Evolutionary conservation across 1,140 invertebrate species (phyloP).

Genomic region (Parapsyche elsis): DNA sequence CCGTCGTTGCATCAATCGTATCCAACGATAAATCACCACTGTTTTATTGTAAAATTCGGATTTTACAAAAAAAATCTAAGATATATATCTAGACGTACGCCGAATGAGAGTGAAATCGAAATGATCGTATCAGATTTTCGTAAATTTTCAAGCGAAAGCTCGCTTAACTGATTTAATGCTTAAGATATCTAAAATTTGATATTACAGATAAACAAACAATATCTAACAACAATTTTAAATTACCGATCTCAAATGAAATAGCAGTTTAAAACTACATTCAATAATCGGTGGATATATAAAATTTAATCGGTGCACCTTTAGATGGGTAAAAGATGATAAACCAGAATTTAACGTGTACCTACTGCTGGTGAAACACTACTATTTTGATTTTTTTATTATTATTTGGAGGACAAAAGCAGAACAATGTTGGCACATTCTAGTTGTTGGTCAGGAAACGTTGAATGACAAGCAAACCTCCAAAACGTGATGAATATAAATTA

Average conservation of each 20-base stretch:
- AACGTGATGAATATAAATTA: constrained; percentile 22
- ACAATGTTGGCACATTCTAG: constrained; percentile 21
- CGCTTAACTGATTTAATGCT: too few relatives aligned
- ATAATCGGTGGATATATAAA: too few relatives aligned
- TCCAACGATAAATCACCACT: neutral
- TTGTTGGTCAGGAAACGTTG: constrained; percentile 5
- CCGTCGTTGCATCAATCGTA: constrained; percentile 5
- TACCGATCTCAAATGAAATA: too few relatives aligned
- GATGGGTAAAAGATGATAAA: neutral
- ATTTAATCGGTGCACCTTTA: too few relatives aligned
- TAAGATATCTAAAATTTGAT: neutral
- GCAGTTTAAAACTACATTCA: too few relatives aligned
- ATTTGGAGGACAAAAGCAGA: constrained; percentile 28
- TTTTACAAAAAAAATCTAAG: neutral
- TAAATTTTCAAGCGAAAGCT: too few relatives aligned
- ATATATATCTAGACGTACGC: neutral
- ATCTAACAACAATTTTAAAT: too few relatives aligned
- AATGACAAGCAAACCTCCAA: constrained; percentile 28
- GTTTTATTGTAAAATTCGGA: neutral
- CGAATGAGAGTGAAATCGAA: neutral
- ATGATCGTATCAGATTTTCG: neutral
- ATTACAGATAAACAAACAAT: too few relatives aligned
- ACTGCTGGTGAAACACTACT: neutral
- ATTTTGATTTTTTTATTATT: constrained; percentile 1
- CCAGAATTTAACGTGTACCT: neutral